Evolutionary conservation across 2,113 vertebrate genomes (phyloP).

Genomic region (Rhagologus leucostigma): DNA sequence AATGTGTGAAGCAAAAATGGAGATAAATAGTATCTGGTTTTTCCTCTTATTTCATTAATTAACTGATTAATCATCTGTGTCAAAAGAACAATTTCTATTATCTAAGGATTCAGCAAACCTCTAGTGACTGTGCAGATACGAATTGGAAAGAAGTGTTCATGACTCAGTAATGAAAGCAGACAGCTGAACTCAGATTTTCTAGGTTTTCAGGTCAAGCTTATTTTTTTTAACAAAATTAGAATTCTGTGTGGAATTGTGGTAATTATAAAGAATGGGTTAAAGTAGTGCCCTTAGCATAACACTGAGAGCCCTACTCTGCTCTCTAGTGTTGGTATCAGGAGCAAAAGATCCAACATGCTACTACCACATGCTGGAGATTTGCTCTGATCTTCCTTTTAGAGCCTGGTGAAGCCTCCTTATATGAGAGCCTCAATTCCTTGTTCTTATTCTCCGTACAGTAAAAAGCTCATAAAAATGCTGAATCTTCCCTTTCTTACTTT

Average conservation of each 20-base stretch:
- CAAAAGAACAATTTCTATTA: not conserved
- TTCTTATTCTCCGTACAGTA: not conserved
- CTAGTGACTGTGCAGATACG: not conserved
- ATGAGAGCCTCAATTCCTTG: not conserved
- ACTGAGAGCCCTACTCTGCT: slow-evolving; percentile 22
- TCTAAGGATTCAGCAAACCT: not conserved
- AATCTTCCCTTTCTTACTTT: slow-evolving; percentile 71
- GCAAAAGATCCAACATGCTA: not conserved
- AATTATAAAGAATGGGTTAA: not conserved
- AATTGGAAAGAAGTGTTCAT: not conserved
- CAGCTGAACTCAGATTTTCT: not conserved
- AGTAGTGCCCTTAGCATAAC: not conserved
- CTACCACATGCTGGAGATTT: not conserved
- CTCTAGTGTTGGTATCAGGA: not conserved
- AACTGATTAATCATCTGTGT: not conserved
- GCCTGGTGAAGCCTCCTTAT: not conserved
- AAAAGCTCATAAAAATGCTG: not conserved
- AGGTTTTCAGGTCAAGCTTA: not conserved
- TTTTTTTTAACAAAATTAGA: not conserved
- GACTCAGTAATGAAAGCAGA: not conserved
- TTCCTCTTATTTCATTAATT: not conserved
- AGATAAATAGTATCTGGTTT: not conserved
- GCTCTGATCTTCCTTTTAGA: not conserved
- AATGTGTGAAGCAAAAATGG: not conserved
- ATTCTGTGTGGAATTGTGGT: not conserved